phyloP scores from a whole-genome alignment of 2,888 invertebrate genomes.

The Himalopsyche anomala region DNA sequence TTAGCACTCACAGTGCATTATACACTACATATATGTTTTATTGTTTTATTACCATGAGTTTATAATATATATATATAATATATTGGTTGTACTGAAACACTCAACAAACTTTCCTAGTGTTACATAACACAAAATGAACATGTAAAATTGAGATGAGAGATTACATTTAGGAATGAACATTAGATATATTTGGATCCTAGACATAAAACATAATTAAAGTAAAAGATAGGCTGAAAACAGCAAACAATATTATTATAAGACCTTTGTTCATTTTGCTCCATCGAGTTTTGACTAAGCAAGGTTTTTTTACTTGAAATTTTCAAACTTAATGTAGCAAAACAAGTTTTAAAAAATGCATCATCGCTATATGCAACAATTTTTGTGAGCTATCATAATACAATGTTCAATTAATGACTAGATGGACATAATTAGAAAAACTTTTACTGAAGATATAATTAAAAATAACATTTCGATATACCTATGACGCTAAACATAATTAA shows the following conservation, averaged over 20 bases:
- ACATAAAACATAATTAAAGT: conserved; percentile 28
- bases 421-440: conserved; percentile 38
- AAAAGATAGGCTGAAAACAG: conserved; percentile 7
- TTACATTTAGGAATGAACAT: conserved; percentile 31
- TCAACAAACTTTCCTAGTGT: neutral
- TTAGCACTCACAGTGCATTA: too few relatives aligned
- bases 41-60: too few relatives aligned
- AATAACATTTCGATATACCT: neutral
- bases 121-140: neutral
- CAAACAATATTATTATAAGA: conserved; percentile 21
- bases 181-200: conserved; percentile 32
- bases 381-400: conserved; percentile 33
- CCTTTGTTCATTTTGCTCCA: neutral
- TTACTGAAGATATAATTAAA: neutral
- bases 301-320: neutral
- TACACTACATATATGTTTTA: too few relatives aligned
- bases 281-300: neutral
- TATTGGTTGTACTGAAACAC: neutral
- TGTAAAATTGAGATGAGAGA: neutral
- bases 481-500: neutral
- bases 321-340: neutral
- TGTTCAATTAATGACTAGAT: conserved; percentile 32
- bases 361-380: conserved; percentile 7
- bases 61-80: too few relatives aligned
- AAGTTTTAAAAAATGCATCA: neutral